Evolutionary conservation across 2,888 invertebrate genomes (phyloP).

Genomic region (Eristalis arbustorum): DNA sequence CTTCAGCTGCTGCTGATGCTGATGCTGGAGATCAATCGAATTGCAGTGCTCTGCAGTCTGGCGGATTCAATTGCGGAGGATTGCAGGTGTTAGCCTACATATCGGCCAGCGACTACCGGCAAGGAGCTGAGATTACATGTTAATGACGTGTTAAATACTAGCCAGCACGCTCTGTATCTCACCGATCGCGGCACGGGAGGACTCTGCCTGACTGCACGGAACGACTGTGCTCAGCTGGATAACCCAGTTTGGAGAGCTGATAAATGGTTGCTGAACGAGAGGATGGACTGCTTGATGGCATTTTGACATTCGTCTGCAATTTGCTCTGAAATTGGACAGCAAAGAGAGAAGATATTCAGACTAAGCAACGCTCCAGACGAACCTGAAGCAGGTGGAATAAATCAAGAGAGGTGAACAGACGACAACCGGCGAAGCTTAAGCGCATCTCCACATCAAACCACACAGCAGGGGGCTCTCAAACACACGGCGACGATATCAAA

Average conservation of each 20-base stretch:
- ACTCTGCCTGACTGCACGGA: neutral
- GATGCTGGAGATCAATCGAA: slow-evolving; percentile 63
- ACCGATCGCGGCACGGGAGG: neutral
- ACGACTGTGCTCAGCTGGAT: neutral
- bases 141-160: slow-evolving; percentile 62
- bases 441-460: neutral
- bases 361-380: too few relatives aligned
- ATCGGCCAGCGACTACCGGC: neutral
- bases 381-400: neutral
- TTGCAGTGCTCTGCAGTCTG: slow-evolving; percentile 25
- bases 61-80: neutral
- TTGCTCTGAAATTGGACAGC: too few relatives aligned
- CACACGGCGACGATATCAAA: neutral
- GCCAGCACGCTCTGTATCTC: slow-evolving; percentile 42
- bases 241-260: neutral
- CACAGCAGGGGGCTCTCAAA: neutral
- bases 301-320: neutral
- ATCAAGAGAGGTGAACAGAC: too few relatives aligned
- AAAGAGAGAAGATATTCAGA: too few relatives aligned
- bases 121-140: slow-evolving; percentile 40
- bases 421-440: neutral
- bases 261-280: neutral
- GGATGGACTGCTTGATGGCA: neutral
- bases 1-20: slow-evolving; percentile 17
- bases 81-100: slow-evolving; percentile 68